A percentile compares a stretch with the other conserved stretches of the same genome.
Conservation (phyloP, 2,797 vertebrate species). For the Spinus olivaceus region DNA sequence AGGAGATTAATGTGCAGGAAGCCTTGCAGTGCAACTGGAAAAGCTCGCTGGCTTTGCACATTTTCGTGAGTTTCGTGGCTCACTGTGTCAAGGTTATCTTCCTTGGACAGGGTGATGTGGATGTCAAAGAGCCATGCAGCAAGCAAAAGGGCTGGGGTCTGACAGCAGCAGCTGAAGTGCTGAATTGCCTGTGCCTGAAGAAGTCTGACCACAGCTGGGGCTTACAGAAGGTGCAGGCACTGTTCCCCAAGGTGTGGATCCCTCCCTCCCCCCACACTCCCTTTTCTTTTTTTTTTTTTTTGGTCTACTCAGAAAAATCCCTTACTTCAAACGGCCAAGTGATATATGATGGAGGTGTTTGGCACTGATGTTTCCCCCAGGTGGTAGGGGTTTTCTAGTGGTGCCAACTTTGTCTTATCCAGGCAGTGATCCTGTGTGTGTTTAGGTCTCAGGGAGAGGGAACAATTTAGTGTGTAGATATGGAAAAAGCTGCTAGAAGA, state of each 20-base stretch:
- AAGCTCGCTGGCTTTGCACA: slow-evolving; percentile 25
- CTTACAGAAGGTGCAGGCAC: neutral
- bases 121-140: neutral
- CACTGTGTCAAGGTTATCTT: neutral
- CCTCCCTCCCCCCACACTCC: accelerated
- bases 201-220: neutral
- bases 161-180: neutral
- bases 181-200: neutral
- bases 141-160: neutral
- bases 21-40: accelerated
- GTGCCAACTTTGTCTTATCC: neutral
- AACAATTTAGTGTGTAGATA: neutral
- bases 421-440: neutral
- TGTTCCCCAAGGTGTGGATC: neutral
- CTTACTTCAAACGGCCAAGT: neutral
- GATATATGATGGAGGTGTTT: neutral
- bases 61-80: neutral
- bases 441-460: neutral
- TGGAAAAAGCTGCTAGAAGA: neutral
- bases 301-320: neutral
- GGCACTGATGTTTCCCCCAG: neutral
- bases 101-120: neutral
- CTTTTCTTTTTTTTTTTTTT: neutral
- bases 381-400: neutral
- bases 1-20: slow-evolving; percentile 17